Base-by-base conservation (phyloP, 2,113 vertebrate species). In the Sebastes schlegelii region DNA sequence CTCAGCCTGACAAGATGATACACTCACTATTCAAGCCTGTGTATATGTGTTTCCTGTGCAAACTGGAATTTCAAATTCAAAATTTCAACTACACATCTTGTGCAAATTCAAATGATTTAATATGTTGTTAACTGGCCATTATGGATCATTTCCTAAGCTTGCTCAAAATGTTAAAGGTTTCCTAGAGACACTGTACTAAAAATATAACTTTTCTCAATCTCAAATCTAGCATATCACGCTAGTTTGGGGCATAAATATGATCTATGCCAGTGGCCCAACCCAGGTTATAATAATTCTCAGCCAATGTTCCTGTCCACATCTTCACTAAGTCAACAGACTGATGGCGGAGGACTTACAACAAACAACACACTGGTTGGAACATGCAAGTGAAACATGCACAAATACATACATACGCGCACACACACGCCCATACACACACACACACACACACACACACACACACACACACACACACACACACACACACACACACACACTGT, bases 381-480 rank as follows among this genome's bases (percentile, higher is more conserved):
- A 65, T 80, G 76, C 79, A 58, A n/a, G 43, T 64, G n/a, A 72
- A 46, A 74, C 81, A 77, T 66, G 40, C 34, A 80, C 9, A 52
- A 5, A 26, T 8, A 52, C 51, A 13, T 8, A 48, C 5, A 63
- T 8, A 66, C 17, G 17, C 45, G 10, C 61, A 17, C 19, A 42
- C 12, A 9, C 60, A 65, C 14, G 17, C 26, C n/a, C 42, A 12
- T 9, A 10, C 9, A 58, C 6, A 52, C 51, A 61, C 51, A 49
- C 48, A 42, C 70, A n/a, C 54, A 34, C 61, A 34, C 65, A 49
- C 48, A 55, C 51, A 48, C 42, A 46, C 12, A 10, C 46, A 48
- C 6, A 14, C 17, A n/a, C 74, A 9, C 13, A 55, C 51, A n/a
- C 26, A 62, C 57, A n/a, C 57, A 9, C 21, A 17, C 45, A 76